These are phyloP conservation scores for Dipodomys spectabilis DNA, from an alignment of 2,113 vertebrate species.

Conservation along the genomic window DNA sequence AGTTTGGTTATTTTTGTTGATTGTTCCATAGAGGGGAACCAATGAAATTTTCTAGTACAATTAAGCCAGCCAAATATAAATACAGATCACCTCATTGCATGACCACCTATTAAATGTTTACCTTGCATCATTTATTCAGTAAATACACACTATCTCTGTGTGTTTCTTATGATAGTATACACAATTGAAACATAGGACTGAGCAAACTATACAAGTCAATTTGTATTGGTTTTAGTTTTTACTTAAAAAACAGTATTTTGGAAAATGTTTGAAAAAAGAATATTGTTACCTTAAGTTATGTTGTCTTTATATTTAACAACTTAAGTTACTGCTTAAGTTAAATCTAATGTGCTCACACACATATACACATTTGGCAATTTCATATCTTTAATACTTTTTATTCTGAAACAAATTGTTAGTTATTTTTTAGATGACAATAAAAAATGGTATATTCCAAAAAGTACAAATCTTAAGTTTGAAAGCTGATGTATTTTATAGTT, in stretches of 20 bases:
- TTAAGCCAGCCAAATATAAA: conserved; percentile 47
- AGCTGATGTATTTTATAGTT: not conserved
- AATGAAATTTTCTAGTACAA: not conserved
- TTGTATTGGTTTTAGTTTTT: conserved; percentile 18
- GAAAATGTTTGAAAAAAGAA: conserved; percentile 9
- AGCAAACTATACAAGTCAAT: not conserved
- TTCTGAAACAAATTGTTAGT: conserved; percentile 1
- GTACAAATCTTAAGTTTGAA: not conserved
- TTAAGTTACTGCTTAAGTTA: too few species aligned
- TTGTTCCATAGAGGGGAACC: not conserved
- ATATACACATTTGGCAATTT: not conserved
- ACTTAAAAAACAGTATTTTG: conserved; percentile 25
- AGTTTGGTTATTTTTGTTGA: conserved; percentile 32
- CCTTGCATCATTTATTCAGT: not conserved
- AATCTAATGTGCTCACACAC: not conserved
- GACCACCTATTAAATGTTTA: not conserved
- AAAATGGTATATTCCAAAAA: not conserved
- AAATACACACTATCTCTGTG: not conserved
- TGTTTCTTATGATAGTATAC: too few species aligned
- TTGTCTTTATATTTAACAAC: not conserved
- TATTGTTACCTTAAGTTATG: not conserved
- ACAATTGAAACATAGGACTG: not conserved
- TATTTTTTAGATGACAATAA: conserved; percentile 13
- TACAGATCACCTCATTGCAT: not conserved
- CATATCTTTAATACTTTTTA: not conserved